Conservation (phyloP, 2,888 invertebrate species). For the Eudasyphora cyanicolor region DNA sequence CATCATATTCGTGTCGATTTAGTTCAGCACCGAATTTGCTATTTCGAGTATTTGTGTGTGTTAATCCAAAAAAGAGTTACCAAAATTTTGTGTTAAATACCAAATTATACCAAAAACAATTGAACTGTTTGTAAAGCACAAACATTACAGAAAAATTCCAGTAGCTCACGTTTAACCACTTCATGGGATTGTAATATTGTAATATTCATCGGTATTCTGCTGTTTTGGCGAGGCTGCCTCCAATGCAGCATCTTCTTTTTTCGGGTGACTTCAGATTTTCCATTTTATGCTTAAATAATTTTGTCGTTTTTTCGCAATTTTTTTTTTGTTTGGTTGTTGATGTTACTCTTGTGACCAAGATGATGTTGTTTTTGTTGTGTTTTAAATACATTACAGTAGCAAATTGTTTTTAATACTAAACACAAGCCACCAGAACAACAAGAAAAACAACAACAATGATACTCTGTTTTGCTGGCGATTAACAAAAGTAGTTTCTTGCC, state of each 20-base stretch:
- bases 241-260: too few relatives aligned
- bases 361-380: constrained; percentile 31
- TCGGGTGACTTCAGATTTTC: background rate
- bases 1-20: too few relatives aligned
- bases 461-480: constrained; percentile 27
- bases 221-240: too few relatives aligned
- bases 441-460: constrained; percentile 48
- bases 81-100: constrained; percentile 11
- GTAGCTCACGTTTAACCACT: constrained; percentile 66
- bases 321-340: background rate
- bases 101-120: constrained; percentile 14
- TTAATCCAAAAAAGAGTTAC: too few relatives aligned
- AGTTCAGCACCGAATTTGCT: too few relatives aligned
- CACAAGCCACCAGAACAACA: too few relatives aligned
- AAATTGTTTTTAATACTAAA: constrained; percentile 63
- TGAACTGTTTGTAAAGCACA: constrained; percentile 38
- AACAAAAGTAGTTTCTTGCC: constrained; percentile 18
- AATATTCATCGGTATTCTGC: background rate
- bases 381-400: constrained; percentile 65
- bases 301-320: constrained; percentile 41
- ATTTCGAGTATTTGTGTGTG: too few relatives aligned
- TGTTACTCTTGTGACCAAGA: background rate
- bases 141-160: constrained; percentile 58
- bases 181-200: constrained; percentile 64
- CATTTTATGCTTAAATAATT: constrained; percentile 60